Conservation (phyloP, 2,113 vertebrate genomes). For the Albula glossodonta region DNA sequence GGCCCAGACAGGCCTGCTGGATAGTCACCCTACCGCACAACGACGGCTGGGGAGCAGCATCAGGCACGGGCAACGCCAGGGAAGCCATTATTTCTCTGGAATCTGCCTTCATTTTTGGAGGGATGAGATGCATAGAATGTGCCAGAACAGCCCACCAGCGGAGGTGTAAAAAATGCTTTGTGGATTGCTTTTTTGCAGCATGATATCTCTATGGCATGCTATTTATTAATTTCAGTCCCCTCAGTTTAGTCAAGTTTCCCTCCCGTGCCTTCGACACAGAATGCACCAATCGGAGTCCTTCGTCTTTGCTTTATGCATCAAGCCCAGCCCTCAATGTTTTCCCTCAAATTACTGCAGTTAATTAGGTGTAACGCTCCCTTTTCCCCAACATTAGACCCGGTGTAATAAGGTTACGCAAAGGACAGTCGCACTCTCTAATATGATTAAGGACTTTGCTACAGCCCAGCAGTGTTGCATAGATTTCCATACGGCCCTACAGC, state of each 20-base stretch:
- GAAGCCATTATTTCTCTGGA: background rate
- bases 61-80: too few species aligned
- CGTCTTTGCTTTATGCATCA: background rate
- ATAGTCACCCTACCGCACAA: background rate
- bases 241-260: background rate
- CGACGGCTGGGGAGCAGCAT: background rate
- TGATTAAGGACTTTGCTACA: background rate
- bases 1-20: background rate
- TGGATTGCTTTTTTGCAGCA: background rate
- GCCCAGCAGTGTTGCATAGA: background rate
- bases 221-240: background rate
- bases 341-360: background rate
- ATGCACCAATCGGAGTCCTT: background rate
- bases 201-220: background rate
- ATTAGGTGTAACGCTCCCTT: constrained; percentile 7
- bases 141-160: background rate
- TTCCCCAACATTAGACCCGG: background rate
- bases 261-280: background rate
- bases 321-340: background rate
- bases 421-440: background rate
- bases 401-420: constrained; percentile 15
- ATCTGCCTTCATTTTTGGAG: background rate
- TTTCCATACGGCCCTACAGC: background rate
- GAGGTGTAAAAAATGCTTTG: background rate
- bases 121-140: background rate